Evolutionary conservation across 2,888 invertebrate genomes (phyloP).

Genomic region (Chrysolina haemoptera): DNA sequence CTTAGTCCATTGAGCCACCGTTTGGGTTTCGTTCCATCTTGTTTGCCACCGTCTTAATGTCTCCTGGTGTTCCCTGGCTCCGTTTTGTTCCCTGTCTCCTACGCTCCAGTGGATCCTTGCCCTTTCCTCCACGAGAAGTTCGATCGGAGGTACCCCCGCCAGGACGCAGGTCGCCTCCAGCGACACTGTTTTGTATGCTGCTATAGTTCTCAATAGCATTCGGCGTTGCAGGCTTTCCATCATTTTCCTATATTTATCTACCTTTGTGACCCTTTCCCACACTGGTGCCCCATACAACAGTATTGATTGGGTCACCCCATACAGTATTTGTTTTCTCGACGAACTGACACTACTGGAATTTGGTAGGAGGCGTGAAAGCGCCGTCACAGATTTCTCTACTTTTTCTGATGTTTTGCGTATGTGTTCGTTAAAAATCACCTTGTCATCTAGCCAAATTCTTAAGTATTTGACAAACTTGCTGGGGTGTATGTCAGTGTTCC

Average conservation of each 20-base stretch:
- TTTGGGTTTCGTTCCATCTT: background rate
- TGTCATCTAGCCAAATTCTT: slow-evolving; percentile 29
- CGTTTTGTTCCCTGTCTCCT: background rate
- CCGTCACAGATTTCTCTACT: slow-evolving; percentile 20
- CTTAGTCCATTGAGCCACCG: slow-evolving; percentile 9
- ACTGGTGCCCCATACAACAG: slow-evolving; percentile 32
- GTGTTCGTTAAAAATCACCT: slow-evolving; percentile 4
- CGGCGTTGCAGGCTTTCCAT: slow-evolving; percentile 6
- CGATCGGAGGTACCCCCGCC: slow-evolving; percentile 3
- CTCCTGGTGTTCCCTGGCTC: background rate
- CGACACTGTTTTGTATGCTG: slow-evolving; percentile 18
- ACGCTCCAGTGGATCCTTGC: background rate
- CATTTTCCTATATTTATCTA: slow-evolving; percentile 11
- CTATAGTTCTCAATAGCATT: background rate
- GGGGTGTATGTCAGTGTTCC: too few species aligned
- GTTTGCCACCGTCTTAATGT: background rate
- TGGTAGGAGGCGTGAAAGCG: slow-evolving; percentile 19
- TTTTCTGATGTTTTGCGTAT: background rate
- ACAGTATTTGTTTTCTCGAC: background rate
- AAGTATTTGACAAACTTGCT: slow-evolving; percentile 23
- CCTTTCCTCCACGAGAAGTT: slow-evolving; percentile 5
- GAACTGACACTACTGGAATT: slow-evolving; percentile 9
- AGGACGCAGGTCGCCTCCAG: background rate
- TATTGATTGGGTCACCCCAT: slow-evolving; percentile 16
- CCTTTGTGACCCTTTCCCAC: slow-evolving; percentile 19